These are phyloP conservation scores for Acrocephalus scirpaceus DNA, from an alignment of 2,797 vertebrate genomes.

Conservation along the genomic window DNA sequence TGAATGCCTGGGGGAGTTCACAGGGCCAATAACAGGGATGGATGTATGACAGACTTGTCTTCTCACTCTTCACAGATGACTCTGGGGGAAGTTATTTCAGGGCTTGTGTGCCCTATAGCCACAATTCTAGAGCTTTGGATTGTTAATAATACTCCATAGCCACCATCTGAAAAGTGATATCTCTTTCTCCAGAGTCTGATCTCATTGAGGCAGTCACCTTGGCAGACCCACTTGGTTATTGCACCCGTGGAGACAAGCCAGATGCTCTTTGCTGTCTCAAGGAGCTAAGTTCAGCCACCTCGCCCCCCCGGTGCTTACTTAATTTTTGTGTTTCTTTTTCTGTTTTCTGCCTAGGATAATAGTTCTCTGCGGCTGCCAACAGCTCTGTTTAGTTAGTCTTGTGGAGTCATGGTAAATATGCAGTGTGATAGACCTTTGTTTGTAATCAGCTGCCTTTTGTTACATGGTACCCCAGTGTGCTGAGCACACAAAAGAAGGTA, in stretches of 20 bases:
- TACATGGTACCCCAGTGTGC: neutral
- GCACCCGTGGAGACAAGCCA: neutral
- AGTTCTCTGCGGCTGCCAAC: neutral
- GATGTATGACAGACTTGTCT: neutral
- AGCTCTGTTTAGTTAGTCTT: neutral
- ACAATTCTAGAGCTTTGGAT: neutral
- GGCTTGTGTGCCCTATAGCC: neutral
- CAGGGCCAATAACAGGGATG: rapidly evolving
- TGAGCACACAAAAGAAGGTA: neutral
- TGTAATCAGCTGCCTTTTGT: neutral
- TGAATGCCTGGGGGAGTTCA: neutral
- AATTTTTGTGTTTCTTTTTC: neutral
- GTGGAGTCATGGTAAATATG: neutral
- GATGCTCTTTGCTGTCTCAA: neutral
- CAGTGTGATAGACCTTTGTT: neutral
- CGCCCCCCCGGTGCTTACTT: neutral
- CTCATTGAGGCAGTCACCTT: neutral
- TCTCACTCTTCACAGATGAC: neutral
- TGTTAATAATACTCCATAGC: neutral
- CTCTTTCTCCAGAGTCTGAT: neutral
- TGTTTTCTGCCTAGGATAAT: neutral
- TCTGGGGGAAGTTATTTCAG: neutral
- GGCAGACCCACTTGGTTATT: neutral
- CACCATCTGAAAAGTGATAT: neutral
- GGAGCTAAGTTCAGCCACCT: neutral